Conservation (phyloP, 2,888 invertebrate genomes). For the Flabesymbios commensalis region DNA sequence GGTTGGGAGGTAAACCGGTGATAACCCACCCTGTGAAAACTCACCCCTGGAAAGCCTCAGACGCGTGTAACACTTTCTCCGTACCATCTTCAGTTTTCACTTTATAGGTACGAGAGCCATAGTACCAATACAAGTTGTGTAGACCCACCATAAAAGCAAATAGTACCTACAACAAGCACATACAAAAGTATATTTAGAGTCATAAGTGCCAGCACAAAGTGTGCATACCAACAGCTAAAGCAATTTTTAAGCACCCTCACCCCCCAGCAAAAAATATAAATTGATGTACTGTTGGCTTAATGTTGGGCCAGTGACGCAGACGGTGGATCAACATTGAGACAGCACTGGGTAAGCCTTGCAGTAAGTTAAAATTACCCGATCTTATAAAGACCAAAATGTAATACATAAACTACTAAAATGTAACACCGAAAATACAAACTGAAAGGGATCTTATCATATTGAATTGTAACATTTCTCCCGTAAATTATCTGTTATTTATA, state of each 20-base stretch:
- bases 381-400: no score
- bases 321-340: no score
- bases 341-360: no score
- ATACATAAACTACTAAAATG: no score
- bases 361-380: no score
- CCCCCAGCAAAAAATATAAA: not conserved
- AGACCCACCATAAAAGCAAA: constrained; percentile 62
- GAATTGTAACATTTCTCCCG: no score
- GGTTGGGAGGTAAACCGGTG: not conserved
- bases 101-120: constrained; percentile 54
- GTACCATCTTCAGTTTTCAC: constrained; percentile 43
- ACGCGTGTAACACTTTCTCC: constrained; percentile 48
- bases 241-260: constrained; percentile 36
- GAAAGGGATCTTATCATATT: no score
- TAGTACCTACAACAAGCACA: constrained; percentile 29
- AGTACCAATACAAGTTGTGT: constrained; percentile 62
- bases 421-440: no score
- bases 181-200: constrained; percentile 42
- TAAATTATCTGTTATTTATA: no score
- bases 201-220: constrained; percentile 61
- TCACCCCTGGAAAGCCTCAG: constrained; percentile 61
- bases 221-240: constrained; percentile 60
- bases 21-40: constrained; percentile 11
- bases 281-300: no score
- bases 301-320: no score